phyloP scores from a whole-genome alignment of 2,797 vertebrate species.

The Acrossocheilus wenchowensis region DNA sequence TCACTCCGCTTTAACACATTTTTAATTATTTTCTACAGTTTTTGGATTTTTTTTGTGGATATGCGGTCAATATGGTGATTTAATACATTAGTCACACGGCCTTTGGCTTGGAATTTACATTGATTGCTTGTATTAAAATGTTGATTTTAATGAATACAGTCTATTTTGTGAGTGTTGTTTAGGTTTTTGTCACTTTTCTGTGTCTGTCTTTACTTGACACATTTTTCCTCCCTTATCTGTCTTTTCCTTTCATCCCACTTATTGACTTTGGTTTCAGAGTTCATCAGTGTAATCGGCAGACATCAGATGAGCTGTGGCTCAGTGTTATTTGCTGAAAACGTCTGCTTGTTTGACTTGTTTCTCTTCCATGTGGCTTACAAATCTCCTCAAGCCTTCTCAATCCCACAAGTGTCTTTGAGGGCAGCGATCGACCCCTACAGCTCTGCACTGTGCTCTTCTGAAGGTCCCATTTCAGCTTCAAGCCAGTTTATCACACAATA shows the following conservation, averaged over 20 bases:
- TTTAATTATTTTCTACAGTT: not conserved
- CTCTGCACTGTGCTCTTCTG: not conserved
- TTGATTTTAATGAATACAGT: not conserved
- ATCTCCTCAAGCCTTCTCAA: constrained; percentile 45
- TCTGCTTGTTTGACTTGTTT: constrained; percentile 14
- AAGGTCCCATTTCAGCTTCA: not conserved
- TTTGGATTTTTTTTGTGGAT: not conserved
- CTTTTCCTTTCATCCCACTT: constrained; percentile 22
- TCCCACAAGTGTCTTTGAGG: constrained; percentile 40
- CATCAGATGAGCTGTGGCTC: constrained; percentile 4
- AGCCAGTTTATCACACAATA: not conserved
- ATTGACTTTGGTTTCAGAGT: constrained; percentile 27
- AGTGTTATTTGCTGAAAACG: constrained; percentile 11
- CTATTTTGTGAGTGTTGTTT: not conserved
- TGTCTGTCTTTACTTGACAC: not conserved
- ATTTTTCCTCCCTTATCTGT: constrained; percentile 9
- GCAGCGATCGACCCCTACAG: constrained; percentile 15
- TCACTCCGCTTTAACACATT: not conserved
- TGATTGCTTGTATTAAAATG: not conserved
- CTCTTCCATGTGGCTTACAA: constrained; percentile 28
- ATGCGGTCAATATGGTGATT: not conserved
- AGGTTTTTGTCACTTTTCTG: not conserved
- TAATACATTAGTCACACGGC: not conserved
- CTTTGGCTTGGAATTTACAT: not conserved
- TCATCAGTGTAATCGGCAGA: constrained; percentile 31